Base-by-base conservation (phyloP, 2,888 invertebrate genomes). In the Lasioglossum oenotherae region DNA sequence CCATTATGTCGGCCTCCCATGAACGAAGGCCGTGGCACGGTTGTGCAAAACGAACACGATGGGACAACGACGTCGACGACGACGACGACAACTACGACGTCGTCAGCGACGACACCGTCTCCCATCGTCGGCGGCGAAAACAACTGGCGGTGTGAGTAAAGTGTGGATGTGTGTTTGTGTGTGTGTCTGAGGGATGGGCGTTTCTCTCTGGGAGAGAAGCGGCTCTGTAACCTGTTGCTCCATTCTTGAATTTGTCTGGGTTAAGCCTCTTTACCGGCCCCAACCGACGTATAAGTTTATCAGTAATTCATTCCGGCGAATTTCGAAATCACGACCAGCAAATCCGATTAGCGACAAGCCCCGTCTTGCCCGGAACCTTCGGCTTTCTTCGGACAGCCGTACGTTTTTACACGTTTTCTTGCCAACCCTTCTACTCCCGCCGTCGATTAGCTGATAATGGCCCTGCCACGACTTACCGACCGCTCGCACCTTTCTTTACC, bases 141-240 rank as follows among this genome's bases (percentile, higher is more conserved):
- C 86, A 74, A 86, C 78, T 23, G 44, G 49, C 64, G 67, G 46
- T 27, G 60, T 60, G 60, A 53, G 44, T 44, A 64, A 73, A 35
- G 74, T 44, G 44, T 75, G 64, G 38, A 53, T 35, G 41, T 64
- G 74, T 80, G 80, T 12, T 4, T 14, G 31, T 12, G n/a, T n/a
- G 16, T 6, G 19, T 69, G 69, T 69, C 2, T 78, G 67, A 27
- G 74, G 69, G 64, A 44, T 72, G 78, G 72, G 75, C 87, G 80
- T 85, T 81, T 74, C 88, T 80, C 79, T 71, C 41, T 41, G 8
- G 2, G 23, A 38, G 75, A 74, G 71, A 74, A 75, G 64, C 73
- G 80, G 76, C 80, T 81, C 82, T 89, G 89, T 93, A 93, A 93
- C 93, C 93, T 93, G 93, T 93, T 93, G 93, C 93, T 92, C 91